Evolutionary conservation across 2,888 invertebrate genomes (phyloP), one percentile per base, ranked within the genome.

Genomic region (Apomyelois bistriatella): DNA sequence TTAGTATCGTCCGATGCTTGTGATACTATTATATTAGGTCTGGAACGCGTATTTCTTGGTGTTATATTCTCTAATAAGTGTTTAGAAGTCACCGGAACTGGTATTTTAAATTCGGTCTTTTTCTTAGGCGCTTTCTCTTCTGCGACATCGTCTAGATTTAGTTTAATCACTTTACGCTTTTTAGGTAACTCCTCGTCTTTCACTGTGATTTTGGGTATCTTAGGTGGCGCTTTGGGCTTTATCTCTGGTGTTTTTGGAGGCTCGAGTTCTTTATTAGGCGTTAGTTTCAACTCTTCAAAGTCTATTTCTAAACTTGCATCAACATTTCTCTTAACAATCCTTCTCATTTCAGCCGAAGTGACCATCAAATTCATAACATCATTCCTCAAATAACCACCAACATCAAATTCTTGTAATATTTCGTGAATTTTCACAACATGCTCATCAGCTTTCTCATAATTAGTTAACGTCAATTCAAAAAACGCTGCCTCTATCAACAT

Each of bases 111-210:
- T 5, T 66, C 61, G 0, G 53, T 65, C 0, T 68, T 69, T 16
- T 64, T 68, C 55, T 65, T 66, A 0, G 65, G 60, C 1, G 73
- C 68, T 1, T 58, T 60, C 0, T 79, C 76, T 0, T 76, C 58
- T 3, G 53, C 58, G 0, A 56, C 64, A 0, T 80, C 79, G 36
- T 87, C 83, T 0, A 87, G 53, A 36, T 84, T 79, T 0, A 85
- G 56, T 42, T 81, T 82, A 0, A 82, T 79, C 0, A 79, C 74
- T 58, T 77, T 84, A 0, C 76, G 56, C 6, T 76, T 63, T 1
- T 71, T 74, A 0, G 82, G 86, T 0, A 89, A 3, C 35, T 88
- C 89, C 2, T 88, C 88, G 1, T 71, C 67, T 17, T 71, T 77
- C 0, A 85, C 83, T 0, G 75, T 43, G 0, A 73, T 61, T 13